phyloP scores from a whole-genome alignment of 2,888 invertebrate species.

The Merodon equestris region DNA sequence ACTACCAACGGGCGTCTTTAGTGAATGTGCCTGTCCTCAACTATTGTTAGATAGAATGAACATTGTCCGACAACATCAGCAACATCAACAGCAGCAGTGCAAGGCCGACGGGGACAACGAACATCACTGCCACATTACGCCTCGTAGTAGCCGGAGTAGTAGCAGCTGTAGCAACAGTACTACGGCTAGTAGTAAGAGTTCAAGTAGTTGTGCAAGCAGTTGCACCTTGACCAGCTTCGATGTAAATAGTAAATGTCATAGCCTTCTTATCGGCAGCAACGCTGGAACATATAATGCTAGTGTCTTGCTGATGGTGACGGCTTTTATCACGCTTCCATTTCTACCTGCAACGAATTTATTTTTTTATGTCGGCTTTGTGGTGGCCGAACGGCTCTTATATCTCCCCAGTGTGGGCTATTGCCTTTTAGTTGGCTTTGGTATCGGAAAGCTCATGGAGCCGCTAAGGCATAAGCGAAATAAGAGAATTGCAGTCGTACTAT shows the following conservation, averaged over 20 bases:
- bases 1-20: slow-evolving; percentile 58
- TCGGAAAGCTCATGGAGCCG: slow-evolving; percentile 79
- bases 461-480: slow-evolving; percentile 74
- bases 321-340: slow-evolving; percentile 93
- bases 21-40: slow-evolving; percentile 70
- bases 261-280: slow-evolving; percentile 61
- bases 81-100: slow-evolving; percentile 70
- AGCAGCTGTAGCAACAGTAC: slow-evolving; percentile 78
- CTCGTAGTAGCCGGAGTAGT: slow-evolving; percentile 76
- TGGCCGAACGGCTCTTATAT: slow-evolving; percentile 97
- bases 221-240: slow-evolving; percentile 69
- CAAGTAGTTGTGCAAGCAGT: slow-evolving; percentile 75
- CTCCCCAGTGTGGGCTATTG: slow-evolving; percentile 97
- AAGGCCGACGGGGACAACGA: slow-evolving; percentile 45
- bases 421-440: slow-evolving; percentile 89
- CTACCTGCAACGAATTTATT: slow-evolving; percentile 97
- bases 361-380: slow-evolving; percentile 98
- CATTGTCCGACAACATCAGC: slow-evolving; percentile 70
- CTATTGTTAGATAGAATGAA: slow-evolving; percentile 61
- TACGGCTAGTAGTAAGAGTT: slow-evolving; percentile 79
- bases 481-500: slow-evolving; percentile 74
- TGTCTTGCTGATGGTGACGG: slow-evolving; percentile 82
- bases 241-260: slow-evolving; percentile 65
- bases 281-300: slow-evolving; percentile 72
- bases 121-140: slow-evolving; percentile 66